A percentile compares a stretch with the other conserved stretches of the same genome.
phyloP scores from a whole-genome alignment of 1,140 invertebrate species.

The Atta cephalotes region DNA sequence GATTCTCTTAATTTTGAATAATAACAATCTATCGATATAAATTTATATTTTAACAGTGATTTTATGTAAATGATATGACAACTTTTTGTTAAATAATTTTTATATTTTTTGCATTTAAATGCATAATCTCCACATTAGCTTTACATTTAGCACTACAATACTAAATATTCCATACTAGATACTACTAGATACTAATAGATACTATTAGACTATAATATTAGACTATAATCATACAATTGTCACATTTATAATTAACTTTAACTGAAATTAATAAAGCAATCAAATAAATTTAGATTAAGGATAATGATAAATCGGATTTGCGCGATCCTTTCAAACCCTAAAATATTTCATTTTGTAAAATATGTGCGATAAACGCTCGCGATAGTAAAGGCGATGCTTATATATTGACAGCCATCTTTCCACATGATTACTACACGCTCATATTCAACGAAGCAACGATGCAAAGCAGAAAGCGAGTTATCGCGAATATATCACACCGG shows the following conservation, averaged over 20 bases:
- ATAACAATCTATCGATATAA: background rate
- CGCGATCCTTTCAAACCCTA: background rate
- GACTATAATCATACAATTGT: background rate
- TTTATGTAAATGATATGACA: too few species aligned
- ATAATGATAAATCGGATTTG: background rate
- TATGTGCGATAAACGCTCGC: background rate
- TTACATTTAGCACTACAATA: background rate
- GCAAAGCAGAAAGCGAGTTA: slow-evolving; percentile 48
- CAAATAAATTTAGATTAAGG: background rate
- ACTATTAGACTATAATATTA: too few species aligned
- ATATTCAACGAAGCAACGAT: slow-evolving; percentile 40
- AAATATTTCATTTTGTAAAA: slow-evolving; percentile 13
- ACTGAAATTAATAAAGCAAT: background rate
- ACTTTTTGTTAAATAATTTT: background rate
- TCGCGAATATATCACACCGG: slow-evolving; percentile 32
- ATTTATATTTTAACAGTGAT: background rate
- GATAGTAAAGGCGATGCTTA: slow-evolving; percentile 27
- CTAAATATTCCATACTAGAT: background rate
- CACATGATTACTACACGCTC: slow-evolving; percentile 12
- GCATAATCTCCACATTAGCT: background rate
- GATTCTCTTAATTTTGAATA: background rate
- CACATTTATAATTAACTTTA: background rate
- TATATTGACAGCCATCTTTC: slow-evolving; percentile 42
- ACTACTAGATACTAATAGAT: too few species aligned
- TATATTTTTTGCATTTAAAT: background rate